These are phyloP conservation scores for Geothlypis trichas DNA, from an alignment of 2,113 vertebrate species.

Conservation along the genomic window DNA sequence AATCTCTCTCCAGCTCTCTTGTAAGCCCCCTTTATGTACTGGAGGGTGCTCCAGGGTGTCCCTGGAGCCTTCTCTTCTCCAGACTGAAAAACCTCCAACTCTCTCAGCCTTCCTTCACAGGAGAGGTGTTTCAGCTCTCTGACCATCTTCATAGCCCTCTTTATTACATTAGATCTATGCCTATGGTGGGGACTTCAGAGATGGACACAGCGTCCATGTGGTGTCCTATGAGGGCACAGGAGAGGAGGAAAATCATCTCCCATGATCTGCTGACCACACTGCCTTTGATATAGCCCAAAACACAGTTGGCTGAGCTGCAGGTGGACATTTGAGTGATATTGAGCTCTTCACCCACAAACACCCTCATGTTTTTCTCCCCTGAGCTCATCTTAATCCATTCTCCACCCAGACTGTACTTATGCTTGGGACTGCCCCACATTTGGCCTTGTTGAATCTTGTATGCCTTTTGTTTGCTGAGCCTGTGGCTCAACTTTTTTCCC, in stretches of 20 bases:
- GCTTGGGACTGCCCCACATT: background rate
- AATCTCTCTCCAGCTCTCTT: background rate
- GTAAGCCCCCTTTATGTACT: background rate
- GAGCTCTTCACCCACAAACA: background rate
- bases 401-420: background rate
- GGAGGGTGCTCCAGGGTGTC: background rate
- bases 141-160: background rate
- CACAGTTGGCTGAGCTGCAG: background rate
- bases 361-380: background rate
- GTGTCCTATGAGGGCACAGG: background rate
- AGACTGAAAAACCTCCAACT: background rate
- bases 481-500: background rate
- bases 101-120: background rate
- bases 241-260: background rate
- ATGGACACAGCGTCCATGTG: accelerated
- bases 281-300: background rate
- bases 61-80: background rate
- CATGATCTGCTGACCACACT: background rate
- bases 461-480: background rate
- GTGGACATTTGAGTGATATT: background rate
- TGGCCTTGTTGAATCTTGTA: background rate
- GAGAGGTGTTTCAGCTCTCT: background rate
- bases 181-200: background rate
- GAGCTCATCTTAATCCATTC: background rate
- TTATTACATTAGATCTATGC: background rate